phyloP scores from a whole-genome alignment of 2,888 invertebrate species.

The Branchinecta sandiegonensis region DNA sequence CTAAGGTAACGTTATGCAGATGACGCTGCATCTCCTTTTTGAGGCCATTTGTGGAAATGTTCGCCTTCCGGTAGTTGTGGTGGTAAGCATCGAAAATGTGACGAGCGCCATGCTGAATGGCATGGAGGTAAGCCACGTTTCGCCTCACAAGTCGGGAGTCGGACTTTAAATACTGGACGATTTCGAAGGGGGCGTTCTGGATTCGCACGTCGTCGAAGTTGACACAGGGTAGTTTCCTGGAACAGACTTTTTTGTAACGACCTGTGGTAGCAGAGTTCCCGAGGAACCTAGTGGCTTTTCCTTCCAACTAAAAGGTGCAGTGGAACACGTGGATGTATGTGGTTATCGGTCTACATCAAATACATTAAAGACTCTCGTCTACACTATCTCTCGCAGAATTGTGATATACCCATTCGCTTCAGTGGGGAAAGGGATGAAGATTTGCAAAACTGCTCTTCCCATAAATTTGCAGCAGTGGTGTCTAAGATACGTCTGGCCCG shows the following conservation, averaged over 20 bases:
- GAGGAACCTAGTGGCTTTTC: too few species aligned
- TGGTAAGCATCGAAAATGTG: conserved; percentile 31
- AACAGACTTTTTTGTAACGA: background rate
- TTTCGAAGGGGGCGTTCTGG: conserved; percentile 5
- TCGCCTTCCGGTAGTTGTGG: conserved; percentile 19
- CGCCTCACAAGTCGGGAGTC: conserved; percentile 22
- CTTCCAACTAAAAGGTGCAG: too few species aligned
- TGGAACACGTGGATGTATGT: too few species aligned
- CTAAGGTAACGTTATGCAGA: conserved; percentile 29
- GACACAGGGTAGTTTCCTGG: background rate
- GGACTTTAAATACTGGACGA: background rate
- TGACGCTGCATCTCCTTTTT: conserved; percentile 29
- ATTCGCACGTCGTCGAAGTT: background rate
- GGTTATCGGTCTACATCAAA: too few species aligned
- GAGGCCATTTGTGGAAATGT: conserved; percentile 18
- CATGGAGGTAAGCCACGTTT: conserved; percentile 31
- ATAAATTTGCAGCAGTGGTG: too few species aligned
- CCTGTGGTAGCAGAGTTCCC: too few species aligned
- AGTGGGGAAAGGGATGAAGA: too few species aligned
- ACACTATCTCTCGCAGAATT: too few species aligned
- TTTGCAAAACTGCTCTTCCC: too few species aligned
- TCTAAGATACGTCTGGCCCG: too few species aligned
- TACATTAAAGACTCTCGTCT: too few species aligned
- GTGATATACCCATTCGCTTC: too few species aligned
- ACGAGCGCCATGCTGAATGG: conserved; percentile 31